Conservation (phyloP, 2,113 vertebrate species). For the Grallaria varia region DNA sequence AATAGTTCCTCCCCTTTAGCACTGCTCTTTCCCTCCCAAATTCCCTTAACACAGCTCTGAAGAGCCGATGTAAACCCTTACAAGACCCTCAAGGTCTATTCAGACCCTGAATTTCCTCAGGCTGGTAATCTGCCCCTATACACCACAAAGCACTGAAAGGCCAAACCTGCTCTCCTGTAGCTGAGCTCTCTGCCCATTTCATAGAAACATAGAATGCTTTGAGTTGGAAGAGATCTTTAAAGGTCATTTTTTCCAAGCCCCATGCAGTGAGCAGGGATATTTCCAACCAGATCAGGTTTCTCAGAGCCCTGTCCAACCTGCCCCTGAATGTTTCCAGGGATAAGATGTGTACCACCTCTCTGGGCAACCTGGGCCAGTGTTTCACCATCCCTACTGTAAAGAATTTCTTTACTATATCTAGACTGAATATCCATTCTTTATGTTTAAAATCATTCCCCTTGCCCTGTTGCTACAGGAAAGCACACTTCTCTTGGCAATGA, state of each 20-base stretch:
- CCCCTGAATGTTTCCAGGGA: neutral
- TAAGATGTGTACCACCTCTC: no score
- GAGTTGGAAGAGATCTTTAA: neutral
- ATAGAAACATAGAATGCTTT: neutral
- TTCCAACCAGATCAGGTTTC: neutral
- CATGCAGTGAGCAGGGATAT: neutral
- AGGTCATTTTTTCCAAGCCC: neutral
- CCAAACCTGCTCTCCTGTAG: neutral
- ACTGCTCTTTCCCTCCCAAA: neutral
- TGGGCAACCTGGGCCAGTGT: neutral
- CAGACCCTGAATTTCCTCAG: neutral
- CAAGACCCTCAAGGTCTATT: neutral
- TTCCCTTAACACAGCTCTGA: neutral
- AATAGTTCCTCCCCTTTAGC: neutral
- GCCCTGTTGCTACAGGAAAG: neutral
- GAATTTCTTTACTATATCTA: neutral
- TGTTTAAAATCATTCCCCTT: neutral
- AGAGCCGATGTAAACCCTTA: neutral
- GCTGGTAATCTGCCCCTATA: neutral
- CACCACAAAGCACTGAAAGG: neutral
- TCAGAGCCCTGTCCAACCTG: neutral
- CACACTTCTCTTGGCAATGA: fast-evolving
- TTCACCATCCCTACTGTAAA: neutral
- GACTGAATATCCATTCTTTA: neutral
- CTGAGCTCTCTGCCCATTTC: neutral